Evolutionary conservation across 2,797 vertebrate genomes (phyloP), one percentile per base, ranked within the genome.

Genomic region (Pteropus rufus): DNA sequence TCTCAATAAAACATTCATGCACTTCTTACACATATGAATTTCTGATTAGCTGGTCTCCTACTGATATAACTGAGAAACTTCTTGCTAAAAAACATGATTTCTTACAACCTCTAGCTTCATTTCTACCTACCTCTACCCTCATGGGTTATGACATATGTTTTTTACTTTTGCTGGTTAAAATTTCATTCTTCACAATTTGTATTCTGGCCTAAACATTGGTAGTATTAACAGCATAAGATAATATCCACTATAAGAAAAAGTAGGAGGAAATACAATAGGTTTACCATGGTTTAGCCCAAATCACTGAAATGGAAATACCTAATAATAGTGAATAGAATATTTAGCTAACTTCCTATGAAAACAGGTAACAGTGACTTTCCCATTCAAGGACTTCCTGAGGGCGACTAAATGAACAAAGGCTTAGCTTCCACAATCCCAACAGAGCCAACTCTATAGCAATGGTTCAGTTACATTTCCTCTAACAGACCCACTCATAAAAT

Each of bases 181-280:
- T 19, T 58, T n/a, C 18, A 64, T 44, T 36, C 24, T 82, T 83
- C 23, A 70, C 16, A 39, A 76, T 62, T 82, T 95, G 4, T 81
- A 83, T 56, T 86, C 58, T 94, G 14, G 2, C 36, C n/a, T 94
- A 94, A 85, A 49, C 26, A 65, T 12, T 76, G 11, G 4, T 44
- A 58, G 12, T 67, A 29, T 80, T 65, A 88, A 77, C 12, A 84
- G 21, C 11, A 70, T 65, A 85, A 84, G 31, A 80, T 70, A 49
- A 76, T 69, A 97, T 44, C 21, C 41, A 70, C n/a, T 93, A 62
- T 67, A 87, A 79, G 18, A 84, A 89, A 91, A 92, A 72, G 19
- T 64, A 79, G 7, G 24, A n/a, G 6, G 54, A 89, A 94, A 94
- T 81, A 34, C 12, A 91, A 60, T 64, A 69, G 65, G 54, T 60